A percentile compares a stretch with the other conserved stretches of the same genome.
phyloP scores from a whole-genome alignment of 2,113 vertebrate genomes.

The Centrocercus urophasianus region DNA sequence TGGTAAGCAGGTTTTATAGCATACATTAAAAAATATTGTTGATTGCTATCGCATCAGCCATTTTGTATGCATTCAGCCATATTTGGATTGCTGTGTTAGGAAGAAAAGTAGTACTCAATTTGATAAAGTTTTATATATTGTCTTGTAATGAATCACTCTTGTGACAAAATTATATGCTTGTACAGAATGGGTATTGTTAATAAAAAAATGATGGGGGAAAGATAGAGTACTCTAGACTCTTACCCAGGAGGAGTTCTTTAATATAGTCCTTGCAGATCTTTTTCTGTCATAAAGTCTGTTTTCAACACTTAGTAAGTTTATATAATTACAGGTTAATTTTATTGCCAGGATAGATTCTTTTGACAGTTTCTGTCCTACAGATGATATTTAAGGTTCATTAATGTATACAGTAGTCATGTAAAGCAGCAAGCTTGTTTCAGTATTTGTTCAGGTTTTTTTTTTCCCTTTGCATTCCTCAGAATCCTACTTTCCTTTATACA shows the following conservation, averaged over 20 bases:
- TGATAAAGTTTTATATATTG: slow-evolving; percentile 29
- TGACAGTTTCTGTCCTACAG: neutral
- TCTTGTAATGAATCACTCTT: neutral
- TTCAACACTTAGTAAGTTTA: neutral
- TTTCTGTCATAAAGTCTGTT: neutral
- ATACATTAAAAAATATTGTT: slow-evolving; percentile 13
- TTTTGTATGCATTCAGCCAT: slow-evolving; percentile 6
- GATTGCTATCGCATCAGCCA: slow-evolving; percentile 36
- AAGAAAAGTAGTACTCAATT: neutral
- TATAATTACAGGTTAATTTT: slow-evolving; percentile 13
- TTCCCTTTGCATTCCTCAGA: neutral
- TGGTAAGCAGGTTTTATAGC: slow-evolving; percentile 86
- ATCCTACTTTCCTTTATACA: neutral
- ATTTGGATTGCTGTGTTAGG: slow-evolving; percentile 11
- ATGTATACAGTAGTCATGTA: neutral
- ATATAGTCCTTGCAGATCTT: neutral
- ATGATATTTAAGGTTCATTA: neutral
- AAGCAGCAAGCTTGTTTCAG: neutral
- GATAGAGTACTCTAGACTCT: neutral
- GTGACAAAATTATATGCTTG: slow-evolving; percentile 13
- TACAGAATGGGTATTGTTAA: neutral
- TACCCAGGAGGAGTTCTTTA: neutral
- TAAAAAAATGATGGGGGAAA: neutral
- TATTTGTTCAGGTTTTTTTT: neutral
- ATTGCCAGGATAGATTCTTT: neutral